Evolutionary conservation across 2,113 vertebrate genomes (phyloP).

Genomic region (Raja brachyura): DNA sequence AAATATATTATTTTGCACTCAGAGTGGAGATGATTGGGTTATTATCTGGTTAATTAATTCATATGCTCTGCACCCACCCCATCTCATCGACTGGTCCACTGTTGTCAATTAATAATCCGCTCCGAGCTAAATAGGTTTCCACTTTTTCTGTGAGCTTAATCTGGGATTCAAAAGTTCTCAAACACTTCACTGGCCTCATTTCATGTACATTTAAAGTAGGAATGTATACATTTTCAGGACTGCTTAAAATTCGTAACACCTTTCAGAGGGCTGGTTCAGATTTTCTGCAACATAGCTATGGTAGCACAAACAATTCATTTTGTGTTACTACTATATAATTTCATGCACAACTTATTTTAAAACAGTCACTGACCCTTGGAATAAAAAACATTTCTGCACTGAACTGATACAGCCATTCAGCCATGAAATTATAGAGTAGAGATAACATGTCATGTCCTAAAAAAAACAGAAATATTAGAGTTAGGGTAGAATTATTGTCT

Average conservation of each 20-base stretch:
- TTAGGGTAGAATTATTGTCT: neutral
- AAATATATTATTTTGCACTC: neutral
- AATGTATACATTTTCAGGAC: neutral
- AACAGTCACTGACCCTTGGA: slow-evolving; percentile 71
- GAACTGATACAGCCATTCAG: slow-evolving; percentile 96
- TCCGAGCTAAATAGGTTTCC: neutral
- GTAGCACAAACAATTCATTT: neutral
- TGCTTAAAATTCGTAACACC: neutral
- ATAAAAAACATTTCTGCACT: slow-evolving; percentile 84
- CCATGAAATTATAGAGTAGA: slow-evolving; percentile 87
- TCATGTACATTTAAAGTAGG: neutral
- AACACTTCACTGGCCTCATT: too few relatives aligned
- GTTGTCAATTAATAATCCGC: too few relatives aligned
- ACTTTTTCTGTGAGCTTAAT: neutral
- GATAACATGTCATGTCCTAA: slow-evolving; percentile 84
- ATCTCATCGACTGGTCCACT: too few relatives aligned
- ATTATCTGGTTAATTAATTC: too few relatives aligned
- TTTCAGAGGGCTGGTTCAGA: neutral
- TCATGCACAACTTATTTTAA: neutral
- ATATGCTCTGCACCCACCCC: too few relatives aligned
- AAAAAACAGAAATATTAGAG: slow-evolving; percentile 18
- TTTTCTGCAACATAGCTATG: neutral
- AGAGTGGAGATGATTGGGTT: too few relatives aligned
- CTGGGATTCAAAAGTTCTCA: neutral
- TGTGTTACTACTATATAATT: neutral